Base-by-base conservation (phyloP, 2,797 vertebrate species). In the Pangasius mekongensis region DNA sequence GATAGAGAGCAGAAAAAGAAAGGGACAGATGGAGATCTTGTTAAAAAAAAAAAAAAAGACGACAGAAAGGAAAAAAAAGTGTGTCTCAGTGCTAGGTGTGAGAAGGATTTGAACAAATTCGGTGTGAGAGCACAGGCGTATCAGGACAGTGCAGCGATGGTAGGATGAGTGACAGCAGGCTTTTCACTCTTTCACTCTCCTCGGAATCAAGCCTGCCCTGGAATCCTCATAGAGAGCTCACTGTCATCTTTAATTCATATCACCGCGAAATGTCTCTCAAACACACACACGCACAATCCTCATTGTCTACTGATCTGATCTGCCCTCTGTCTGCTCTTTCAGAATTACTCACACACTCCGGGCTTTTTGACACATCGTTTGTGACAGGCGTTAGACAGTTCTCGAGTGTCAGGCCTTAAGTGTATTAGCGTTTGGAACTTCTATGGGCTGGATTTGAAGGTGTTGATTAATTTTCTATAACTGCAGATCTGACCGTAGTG, bases 241-340 rank as follows among this genome's bases (percentile, higher is more conserved):
- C 86, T 87, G 90, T 90, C 90, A 91, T 91, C 89, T 90, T 92
- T 91, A 90, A 92, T 92, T 91, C 88, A 92, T 89, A 76, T 88
- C 87, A 88, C 81, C 36, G 24, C 83, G 66, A 86, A 77, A 76
- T 54, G 69, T 22, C 33, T 33, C 60, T 58, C 83, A 20, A 43
- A 43, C n/a, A 22, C 27, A 56, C 83, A 66, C 85, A 54, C 89
- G 36, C 76, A 27, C 87, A 39, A 56, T 84, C 56, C 76, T 88
- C 83, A 88, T 82, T 89, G 90, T 92, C 87, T 89, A 87, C 73
- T 67, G 85, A 83, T 86, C 85, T 76, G 69, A 83, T 77, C 78
- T 82, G 39, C n/a, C 58, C 84, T 82, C 84, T 47, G 69, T 56
- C 88, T 77, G 80, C 76, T 77, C 33, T 76, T 77, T 86, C 33